Conservation (phyloP, 2,797 vertebrate species). For the Helicolenus hilgendorfi region DNA sequence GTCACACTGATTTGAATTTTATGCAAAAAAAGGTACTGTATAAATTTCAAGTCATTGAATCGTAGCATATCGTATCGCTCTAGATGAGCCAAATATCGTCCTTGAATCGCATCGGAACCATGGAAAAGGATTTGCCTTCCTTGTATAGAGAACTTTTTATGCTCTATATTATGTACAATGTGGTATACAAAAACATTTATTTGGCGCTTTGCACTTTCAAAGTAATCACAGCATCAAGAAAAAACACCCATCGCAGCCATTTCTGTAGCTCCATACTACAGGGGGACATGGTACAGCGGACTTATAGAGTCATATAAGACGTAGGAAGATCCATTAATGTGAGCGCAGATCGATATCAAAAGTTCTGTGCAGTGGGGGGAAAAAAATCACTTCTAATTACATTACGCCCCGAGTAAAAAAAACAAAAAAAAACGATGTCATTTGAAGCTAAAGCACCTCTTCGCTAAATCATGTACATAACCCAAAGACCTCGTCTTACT, state of each 20-base stretch:
- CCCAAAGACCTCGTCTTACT: constrained; percentile 70
- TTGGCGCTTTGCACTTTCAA: neutral
- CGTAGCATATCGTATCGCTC: neutral
- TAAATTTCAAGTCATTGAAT: neutral
- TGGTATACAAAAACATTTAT: neutral
- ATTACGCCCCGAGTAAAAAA: constrained; percentile 23
- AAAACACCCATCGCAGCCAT: neutral
- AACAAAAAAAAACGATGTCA: constrained; percentile 36
- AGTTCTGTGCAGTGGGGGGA: constrained; percentile 19
- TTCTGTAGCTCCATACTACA: constrained; percentile 8
- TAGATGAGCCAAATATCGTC: neutral
- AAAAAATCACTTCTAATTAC: constrained; percentile 51
- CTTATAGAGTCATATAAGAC: neutral
- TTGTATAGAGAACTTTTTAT: neutral
- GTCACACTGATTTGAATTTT: neutral
- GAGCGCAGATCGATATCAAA: constrained; percentile 49
- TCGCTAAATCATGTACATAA: constrained; percentile 74
- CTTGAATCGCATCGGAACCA: neutral
- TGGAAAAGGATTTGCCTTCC: neutral
- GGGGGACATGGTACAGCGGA: neutral
- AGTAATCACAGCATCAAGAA: neutral
- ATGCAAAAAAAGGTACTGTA: neutral
- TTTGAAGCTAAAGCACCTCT: constrained; percentile 65
- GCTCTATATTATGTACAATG: neutral
- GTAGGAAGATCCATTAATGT: constrained; percentile 30